Evolutionary conservation across 2,797 vertebrate genomes (phyloP), one percentile per base, ranked within the genome.

Genomic region (Acridotheres tristis): DNA sequence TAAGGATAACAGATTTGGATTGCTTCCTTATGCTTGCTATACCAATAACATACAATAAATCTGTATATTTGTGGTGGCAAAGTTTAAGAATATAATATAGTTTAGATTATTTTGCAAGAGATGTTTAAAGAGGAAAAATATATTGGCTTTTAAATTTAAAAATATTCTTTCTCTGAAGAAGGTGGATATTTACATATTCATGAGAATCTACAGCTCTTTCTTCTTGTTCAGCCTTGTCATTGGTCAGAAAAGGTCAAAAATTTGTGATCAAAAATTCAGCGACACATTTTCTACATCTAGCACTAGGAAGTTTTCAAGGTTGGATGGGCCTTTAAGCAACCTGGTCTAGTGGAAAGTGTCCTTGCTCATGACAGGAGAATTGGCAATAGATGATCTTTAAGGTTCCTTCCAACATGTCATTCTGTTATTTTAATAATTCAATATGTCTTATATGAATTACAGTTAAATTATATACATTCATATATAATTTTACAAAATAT

Each of bases 181-280:
- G 51, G 26, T 61, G 16, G 21, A 23, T 74, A 53, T 83, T 96
- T 89, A 89, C 85, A 89, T 96, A 93, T 92, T 93, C 42, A 91
- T 91, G n/a, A 77, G 71, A 69, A 50, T 78, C 85, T 91, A 79
- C 25, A 92, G 10, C 13, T 89, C 63, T 82, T 45, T 80, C 47
- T 82, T 94, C 71, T 81, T 95, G 17, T 89, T 97, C 74, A 48
- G 36, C 22, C n/a, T 94, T 88, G 66, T 83, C 65, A 58, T 8
- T 74, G 85, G 82, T 92, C 88, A 93, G 30, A 78, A 93, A 96
- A 96, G 59, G 57, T 75, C 50, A 76, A 93, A 93, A 91, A 82
- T n/a, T 86, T 92, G 32, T 76, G 75, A 73, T 45, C 42, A 93
- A 95, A 94, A 83, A 61, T 93, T 96, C 85, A 91, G 55, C 63